A percentile compares a stretch with the other conserved stretches of the same genome.
phyloP scores from a whole-genome alignment of 2,113 vertebrate genomes.

The Lycocorax pyrrhopterus region DNA sequence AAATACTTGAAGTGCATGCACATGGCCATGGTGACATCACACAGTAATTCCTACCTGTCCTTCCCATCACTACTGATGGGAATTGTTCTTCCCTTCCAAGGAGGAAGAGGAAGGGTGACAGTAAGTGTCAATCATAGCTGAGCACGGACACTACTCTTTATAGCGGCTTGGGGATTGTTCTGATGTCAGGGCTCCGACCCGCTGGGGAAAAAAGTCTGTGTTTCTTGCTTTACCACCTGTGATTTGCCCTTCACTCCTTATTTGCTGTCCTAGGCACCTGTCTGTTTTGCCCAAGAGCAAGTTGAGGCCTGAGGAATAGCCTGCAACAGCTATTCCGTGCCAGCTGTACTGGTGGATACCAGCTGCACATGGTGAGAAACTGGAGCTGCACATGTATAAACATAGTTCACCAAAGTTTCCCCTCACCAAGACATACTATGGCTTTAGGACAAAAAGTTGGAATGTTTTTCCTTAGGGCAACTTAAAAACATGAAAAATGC shows the following conservation, averaged over 20 bases:
- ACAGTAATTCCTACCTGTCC: neutral
- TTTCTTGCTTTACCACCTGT: neutral
- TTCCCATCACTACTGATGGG: neutral
- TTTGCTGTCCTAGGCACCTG: neutral
- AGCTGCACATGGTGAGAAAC: neutral
- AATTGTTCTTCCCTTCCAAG: neutral
- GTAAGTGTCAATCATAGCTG: neutral
- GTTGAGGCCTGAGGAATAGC: neutral
- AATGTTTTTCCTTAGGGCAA: neutral
- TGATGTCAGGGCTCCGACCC: neutral
- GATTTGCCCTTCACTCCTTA: neutral
- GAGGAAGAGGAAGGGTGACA: neutral
- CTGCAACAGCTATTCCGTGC: neutral
- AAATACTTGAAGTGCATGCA: neutral
- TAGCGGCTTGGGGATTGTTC: neutral
- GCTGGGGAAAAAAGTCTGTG: neutral
- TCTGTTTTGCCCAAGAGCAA: neutral
- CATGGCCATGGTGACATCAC: neutral
- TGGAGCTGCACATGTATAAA: neutral
- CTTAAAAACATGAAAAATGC: neutral
- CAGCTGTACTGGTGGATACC: neutral
- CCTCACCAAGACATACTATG: neutral
- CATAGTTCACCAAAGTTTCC: neutral
- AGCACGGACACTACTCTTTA: neutral
- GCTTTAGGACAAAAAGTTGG: neutral